phyloP scores from a whole-genome alignment of 2,797 vertebrate species.

The Serranus cabrilla region DNA sequence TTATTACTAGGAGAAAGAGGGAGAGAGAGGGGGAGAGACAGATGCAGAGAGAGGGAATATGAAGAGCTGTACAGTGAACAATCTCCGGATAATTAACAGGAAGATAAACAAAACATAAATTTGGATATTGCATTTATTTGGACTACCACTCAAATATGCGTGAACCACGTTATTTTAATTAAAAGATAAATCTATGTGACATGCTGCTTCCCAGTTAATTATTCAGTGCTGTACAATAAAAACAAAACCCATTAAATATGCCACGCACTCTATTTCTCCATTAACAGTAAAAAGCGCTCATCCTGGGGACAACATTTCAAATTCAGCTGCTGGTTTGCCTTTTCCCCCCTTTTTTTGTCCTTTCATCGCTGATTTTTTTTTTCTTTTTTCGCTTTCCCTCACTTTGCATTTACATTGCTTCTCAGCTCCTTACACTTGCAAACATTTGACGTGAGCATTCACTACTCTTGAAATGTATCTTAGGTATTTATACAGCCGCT shows the following conservation, averaged over 20 bases:
- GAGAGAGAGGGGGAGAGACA: conserved; percentile 56
- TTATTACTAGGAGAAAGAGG: conserved; percentile 88
- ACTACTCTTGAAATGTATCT: conserved; percentile 24
- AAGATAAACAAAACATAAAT: conserved; percentile 99
- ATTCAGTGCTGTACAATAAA: conserved; percentile 99
- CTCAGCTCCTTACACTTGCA: conserved; percentile 32
- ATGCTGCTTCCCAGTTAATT: conserved; percentile 99
- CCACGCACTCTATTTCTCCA: conserved; percentile 99
- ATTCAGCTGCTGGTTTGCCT: conserved; percentile 66
- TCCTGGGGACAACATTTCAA: conserved; percentile 98
- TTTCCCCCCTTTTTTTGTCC: conserved; percentile 44
- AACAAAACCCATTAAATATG: conserved; percentile 99
- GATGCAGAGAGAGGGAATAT: conserved; percentile 83
- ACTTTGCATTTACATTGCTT: conserved; percentile 50
- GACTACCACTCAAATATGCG: conserved; percentile 99
- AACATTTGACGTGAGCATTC: conserved; percentile 19
- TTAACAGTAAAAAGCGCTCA: conserved; percentile 98
- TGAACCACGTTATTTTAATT: conserved; percentile 99
- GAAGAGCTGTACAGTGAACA: conserved; percentile 94
- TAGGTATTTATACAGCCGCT: not conserved
- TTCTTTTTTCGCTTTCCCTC: conserved; percentile 16
- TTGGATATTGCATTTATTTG: conserved; percentile 99
- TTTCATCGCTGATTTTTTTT: conserved; percentile 53
- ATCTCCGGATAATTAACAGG: conserved; percentile 99
- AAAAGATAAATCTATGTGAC: conserved; percentile 99